These are phyloP conservation scores for Platygyra sinensis DNA, from an alignment of 64 coral and sea anemone genomes.

Conservation along the genomic window DNA sequence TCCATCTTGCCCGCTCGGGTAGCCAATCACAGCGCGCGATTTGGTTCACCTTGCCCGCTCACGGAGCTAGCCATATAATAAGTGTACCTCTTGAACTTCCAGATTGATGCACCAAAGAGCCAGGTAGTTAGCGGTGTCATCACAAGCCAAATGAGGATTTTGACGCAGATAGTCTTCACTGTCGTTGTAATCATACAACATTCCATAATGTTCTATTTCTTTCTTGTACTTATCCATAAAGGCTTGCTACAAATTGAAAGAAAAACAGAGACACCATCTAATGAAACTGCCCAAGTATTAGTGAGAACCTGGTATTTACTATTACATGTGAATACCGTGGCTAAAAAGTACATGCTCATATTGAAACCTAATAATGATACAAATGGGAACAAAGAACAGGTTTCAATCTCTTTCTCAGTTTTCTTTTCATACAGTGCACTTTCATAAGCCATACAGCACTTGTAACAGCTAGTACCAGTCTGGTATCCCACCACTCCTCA, in stretches of 20 bases:
- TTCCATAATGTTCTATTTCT: conserved; percentile 98
- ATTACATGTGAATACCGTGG: neutral
- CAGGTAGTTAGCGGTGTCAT: conserved; percentile 96
- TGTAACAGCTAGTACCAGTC: no score
- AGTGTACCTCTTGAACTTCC: conserved; percentile 92
- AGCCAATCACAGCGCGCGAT: no score
- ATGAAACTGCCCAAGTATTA: neutral
- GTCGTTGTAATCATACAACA: conserved; percentile 89
- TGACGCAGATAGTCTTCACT: conserved; percentile 80
- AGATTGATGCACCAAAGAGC: conserved; percentile 95
- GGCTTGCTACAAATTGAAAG: conserved; percentile 73
- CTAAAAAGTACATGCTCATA: neutral
- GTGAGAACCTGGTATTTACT: neutral
- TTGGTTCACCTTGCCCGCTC: no score
- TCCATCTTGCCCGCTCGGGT: no score
- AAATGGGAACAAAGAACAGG: no score
- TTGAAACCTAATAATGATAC: no score
- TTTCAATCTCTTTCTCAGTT: no score
- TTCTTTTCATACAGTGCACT: no score
- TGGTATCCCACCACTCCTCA: no score
- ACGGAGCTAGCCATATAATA: no score
- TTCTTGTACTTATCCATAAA: conserved; percentile 99
- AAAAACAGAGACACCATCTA: neutral
- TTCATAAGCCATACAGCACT: no score
- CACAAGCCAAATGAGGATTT: conserved; percentile 79